phyloP scores from a whole-genome alignment of 2,888 invertebrate species.

The Arrhopalites spinosus region DNA sequence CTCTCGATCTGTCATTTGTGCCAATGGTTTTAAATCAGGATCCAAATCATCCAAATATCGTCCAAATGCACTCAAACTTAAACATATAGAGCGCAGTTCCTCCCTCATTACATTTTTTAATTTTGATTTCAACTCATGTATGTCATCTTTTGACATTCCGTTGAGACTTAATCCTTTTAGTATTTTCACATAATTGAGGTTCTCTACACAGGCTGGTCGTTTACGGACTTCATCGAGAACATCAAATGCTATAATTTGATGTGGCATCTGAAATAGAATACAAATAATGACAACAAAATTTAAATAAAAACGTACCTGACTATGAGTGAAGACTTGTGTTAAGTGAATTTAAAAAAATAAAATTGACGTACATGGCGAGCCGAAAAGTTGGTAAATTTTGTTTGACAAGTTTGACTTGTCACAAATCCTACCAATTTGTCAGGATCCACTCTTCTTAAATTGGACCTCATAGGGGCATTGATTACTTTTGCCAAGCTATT shows the following conservation, averaged over 20 bases:
- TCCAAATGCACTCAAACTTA: constrained; percentile 29
- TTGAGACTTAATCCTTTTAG: constrained; percentile 25
- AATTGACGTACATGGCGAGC: constrained; percentile 22
- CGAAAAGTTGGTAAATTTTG: constrained; percentile 5
- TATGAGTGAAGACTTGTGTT: background rate
- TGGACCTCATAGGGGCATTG: constrained; percentile 11
- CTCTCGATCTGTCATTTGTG: constrained; percentile 11
- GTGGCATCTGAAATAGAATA: constrained; percentile 31
- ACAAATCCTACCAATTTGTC: constrained; percentile 33
- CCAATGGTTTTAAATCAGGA: constrained; percentile 27
- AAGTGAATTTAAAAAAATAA: background rate
- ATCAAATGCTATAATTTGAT: constrained; percentile 36
- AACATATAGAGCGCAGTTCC: background rate
- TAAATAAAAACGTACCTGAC: background rate
- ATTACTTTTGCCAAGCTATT: constrained; percentile 32
- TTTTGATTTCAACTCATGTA: constrained; percentile 24
- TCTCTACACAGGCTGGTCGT: constrained; percentile 5
- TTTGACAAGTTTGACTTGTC: constrained; percentile 29
- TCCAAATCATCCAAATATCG: constrained; percentile 34
- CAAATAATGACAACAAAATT: background rate
- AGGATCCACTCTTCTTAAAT: constrained; percentile 29
- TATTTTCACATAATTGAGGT: constrained; percentile 28
- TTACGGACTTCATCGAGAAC: constrained; percentile 35
- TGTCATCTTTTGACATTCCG: constrained; percentile 24
- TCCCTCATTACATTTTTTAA: constrained; percentile 21